These are phyloP conservation scores for Zosterops japonicus DNA, from an alignment of 2,113 vertebrate species.

Conservation along the genomic window DNA sequence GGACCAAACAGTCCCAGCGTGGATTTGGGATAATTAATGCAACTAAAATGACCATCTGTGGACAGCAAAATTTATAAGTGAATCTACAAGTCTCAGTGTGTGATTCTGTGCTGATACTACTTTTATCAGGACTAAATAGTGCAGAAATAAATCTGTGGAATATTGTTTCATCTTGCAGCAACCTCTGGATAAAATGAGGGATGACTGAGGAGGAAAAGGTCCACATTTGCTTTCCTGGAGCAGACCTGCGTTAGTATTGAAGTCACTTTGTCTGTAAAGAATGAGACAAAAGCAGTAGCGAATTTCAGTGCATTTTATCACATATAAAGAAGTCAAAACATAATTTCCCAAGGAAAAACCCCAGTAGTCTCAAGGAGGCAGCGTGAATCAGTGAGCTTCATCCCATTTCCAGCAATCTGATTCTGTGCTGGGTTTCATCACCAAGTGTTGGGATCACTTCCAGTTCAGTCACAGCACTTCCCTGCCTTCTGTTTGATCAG, in stretches of 20 bases:
- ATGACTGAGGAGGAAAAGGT: neutral
- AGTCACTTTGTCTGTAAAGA: neutral
- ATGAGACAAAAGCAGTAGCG: neutral
- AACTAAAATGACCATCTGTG: neutral
- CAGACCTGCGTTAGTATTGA: neutral
- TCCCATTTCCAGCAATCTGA: neutral
- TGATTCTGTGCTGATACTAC: neutral
- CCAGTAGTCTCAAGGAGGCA: neutral
- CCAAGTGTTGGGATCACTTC: neutral
- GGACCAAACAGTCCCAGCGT: neutral
- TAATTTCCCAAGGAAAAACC: neutral
- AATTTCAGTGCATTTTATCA: neutral
- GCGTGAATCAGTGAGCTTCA: neutral
- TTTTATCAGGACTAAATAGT: neutral
- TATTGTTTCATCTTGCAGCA: neutral
- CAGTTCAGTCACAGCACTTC: neutral
- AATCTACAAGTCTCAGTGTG: neutral
- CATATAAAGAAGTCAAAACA: neutral
- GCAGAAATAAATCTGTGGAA: neutral
- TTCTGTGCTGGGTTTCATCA: neutral
- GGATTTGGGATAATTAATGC: neutral
- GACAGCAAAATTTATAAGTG: neutral
- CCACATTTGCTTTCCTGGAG: neutral
- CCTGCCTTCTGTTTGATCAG: slow-evolving; percentile 3
- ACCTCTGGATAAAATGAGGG: neutral